A percentile compares a stretch with the other conserved stretches of the same genome.
These are phyloP conservation scores for Didymodactylos carnosus DNA, from an alignment of 2,888 invertebrate genomes.

Conservation along the genomic window DNA sequence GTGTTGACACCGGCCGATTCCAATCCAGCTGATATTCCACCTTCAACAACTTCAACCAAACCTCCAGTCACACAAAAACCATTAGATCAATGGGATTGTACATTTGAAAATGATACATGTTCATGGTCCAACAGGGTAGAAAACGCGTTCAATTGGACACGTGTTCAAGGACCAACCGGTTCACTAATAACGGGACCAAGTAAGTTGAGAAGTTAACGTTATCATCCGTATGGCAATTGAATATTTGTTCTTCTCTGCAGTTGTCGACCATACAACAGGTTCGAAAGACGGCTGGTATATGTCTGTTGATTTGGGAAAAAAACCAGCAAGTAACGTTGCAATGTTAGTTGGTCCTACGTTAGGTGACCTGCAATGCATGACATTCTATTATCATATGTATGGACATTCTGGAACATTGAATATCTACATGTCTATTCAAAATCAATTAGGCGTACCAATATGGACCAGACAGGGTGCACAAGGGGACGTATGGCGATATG, in stretches of 20 bases:
- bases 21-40: background rate
- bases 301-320: background rate
- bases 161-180: slow-evolving; percentile 20
- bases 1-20: background rate
- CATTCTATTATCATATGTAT: slow-evolving; percentile 27
- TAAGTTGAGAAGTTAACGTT: background rate
- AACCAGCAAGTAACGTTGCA: slow-evolving; percentile 1
- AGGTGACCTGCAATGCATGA: slow-evolving; percentile 19
- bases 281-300: slow-evolving; percentile 4
- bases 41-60: background rate
- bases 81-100: slow-evolving; percentile 22
- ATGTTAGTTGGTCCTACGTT: background rate
- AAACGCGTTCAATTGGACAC: slow-evolving; percentile 29
- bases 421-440: background rate
- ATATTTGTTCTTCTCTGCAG: background rate
- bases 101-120: slow-evolving; percentile 31
- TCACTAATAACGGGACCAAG: slow-evolving; percentile 20
- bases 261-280: slow-evolving; percentile 6
- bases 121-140: slow-evolving; percentile 20
- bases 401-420: slow-evolving; percentile 14
- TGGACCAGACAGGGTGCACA: background rate
- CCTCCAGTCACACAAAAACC: background rate
- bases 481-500: background rate
- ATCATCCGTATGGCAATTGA: background rate
- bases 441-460: background rate